phyloP scores from a whole-genome alignment of 2,888 invertebrate species.

The Aleiodes testaceus region DNA sequence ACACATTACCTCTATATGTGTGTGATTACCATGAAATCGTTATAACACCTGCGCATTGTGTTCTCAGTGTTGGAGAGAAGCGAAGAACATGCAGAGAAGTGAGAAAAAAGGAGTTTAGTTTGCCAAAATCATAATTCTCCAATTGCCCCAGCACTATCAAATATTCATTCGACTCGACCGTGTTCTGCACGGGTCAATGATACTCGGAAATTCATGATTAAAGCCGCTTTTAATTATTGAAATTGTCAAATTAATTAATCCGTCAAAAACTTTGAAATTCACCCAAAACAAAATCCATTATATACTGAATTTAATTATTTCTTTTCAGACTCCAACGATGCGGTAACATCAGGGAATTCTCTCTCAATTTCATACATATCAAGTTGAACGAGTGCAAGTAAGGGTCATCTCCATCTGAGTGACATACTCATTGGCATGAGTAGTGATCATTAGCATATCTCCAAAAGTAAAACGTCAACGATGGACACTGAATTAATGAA shows the following conservation, averaged over 20 bases:
- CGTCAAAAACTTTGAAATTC: no score
- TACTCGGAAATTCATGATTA: background rate
- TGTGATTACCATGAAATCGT: constrained; percentile 32
- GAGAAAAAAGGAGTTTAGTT: background rate
- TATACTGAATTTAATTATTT: background rate
- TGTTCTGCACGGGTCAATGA: background rate
- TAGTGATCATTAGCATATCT: constrained; percentile 16
- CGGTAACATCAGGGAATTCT: background rate
- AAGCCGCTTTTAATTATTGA: no score
- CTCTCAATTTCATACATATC: background rate
- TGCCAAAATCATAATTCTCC: constrained; percentile 24
- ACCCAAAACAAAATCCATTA: background rate
- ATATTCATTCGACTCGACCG: constrained; percentile 25
- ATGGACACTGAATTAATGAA: background rate
- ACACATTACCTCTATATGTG: background rate
- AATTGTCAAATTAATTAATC: background rate
- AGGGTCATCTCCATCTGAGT: no score
- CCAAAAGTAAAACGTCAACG: background rate
- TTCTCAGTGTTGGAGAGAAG: background rate
- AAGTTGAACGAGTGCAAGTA: background rate
- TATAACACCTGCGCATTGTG: constrained; percentile 31
- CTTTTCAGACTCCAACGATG: constrained; percentile 5
- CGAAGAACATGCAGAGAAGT: no score
- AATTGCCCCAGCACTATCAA: constrained; percentile 4
- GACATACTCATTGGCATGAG: background rate